Evolutionary conservation across 1,140 invertebrate genomes (phyloP).

Genomic region (Drosophila mojavensis): DNA sequence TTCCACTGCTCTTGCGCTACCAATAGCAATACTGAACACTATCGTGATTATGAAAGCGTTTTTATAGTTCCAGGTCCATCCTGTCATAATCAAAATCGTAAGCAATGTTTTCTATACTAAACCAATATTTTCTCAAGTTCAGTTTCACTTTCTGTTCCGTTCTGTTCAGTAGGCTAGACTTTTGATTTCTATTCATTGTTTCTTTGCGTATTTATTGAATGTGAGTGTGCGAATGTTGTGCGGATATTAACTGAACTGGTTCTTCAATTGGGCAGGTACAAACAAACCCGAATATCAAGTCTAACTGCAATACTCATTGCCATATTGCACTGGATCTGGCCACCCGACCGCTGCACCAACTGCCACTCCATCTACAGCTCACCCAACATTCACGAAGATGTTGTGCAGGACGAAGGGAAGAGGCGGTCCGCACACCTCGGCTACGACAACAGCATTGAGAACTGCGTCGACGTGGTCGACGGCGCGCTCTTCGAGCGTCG

Average conservation of each 20-base stretch:
- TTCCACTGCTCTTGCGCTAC: slow-evolving; percentile 15
- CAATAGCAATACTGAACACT: slow-evolving; percentile 85
- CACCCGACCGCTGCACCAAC: slow-evolving; percentile 87
- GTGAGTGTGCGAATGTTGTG: background rate
- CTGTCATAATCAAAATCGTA: slow-evolving; percentile 84
- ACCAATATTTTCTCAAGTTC: slow-evolving; percentile 12
- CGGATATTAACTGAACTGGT: background rate
- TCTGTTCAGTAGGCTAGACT: slow-evolving; percentile 5
- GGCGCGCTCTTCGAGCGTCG: slow-evolving; percentile 85
- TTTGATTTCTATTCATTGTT: slow-evolving; percentile 11
- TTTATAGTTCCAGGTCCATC: slow-evolving; percentile 90
- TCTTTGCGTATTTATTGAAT: no score
- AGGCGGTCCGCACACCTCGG: slow-evolving; percentile 23
- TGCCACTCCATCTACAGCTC: slow-evolving; percentile 83
- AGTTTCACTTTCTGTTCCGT: background rate
- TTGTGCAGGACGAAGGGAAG: slow-evolving; percentile 19
- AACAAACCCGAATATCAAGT: slow-evolving; percentile 97
- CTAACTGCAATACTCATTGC: slow-evolving; percentile 88
- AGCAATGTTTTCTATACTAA: slow-evolving; percentile 59
- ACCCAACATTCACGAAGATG: slow-evolving; percentile 66
- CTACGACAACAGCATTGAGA: slow-evolving; percentile 53
- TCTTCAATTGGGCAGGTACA: slow-evolving; percentile 88
- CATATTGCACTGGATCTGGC: slow-evolving; percentile 88
- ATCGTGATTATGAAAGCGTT: slow-evolving; percentile 90
- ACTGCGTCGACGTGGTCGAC: slow-evolving; percentile 68